Conservation (phyloP, 1,140 invertebrate genomes). For the Delia radicum region DNA sequence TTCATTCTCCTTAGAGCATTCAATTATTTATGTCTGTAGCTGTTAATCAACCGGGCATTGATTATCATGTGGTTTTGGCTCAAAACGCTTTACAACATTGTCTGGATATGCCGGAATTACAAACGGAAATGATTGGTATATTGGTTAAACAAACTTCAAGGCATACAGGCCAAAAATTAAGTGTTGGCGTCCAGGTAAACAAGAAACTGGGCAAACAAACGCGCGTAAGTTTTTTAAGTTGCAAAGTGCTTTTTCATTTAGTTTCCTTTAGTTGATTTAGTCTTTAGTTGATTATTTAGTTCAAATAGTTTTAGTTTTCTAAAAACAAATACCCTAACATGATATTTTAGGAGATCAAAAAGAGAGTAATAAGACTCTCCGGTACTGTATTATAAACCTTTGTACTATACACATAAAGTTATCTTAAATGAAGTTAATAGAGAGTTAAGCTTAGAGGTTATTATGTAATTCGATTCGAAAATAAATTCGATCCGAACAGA, state of each 20-base stretch:
- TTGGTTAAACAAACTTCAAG: conserved; percentile 90
- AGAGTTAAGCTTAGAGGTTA: too few relatives aligned
- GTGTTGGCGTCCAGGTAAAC: conserved; percentile 84
- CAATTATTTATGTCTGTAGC: conserved; percentile 93
- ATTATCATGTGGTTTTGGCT: conserved; percentile 92
- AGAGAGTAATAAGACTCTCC: too few relatives aligned
- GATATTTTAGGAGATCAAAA: background rate
- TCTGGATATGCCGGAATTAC: conserved; percentile 83
- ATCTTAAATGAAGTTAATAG: too few relatives aligned
- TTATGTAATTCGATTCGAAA: too few relatives aligned
- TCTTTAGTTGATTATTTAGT: conserved; percentile 24
- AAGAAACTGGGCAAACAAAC: conserved; percentile 58
- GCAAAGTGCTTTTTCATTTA: conserved; percentile 48
- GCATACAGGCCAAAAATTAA: conserved; percentile 77
- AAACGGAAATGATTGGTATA: conserved; percentile 88
- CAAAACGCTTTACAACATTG: conserved; percentile 92
- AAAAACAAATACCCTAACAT: background rate
- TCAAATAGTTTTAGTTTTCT: conserved; percentile 7
- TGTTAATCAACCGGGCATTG: conserved; percentile 91
- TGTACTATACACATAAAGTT: too few relatives aligned
- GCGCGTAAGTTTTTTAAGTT: conserved; percentile 69
- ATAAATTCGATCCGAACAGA: too few relatives aligned
- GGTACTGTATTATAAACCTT: too few relatives aligned
- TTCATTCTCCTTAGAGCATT: conserved; percentile 68
- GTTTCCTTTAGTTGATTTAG: conserved; percentile 11